These are phyloP conservation scores for Kryptolebias ocellatus DNA, from an alignment of 2,797 vertebrate species.

Conservation along the genomic window DNA sequence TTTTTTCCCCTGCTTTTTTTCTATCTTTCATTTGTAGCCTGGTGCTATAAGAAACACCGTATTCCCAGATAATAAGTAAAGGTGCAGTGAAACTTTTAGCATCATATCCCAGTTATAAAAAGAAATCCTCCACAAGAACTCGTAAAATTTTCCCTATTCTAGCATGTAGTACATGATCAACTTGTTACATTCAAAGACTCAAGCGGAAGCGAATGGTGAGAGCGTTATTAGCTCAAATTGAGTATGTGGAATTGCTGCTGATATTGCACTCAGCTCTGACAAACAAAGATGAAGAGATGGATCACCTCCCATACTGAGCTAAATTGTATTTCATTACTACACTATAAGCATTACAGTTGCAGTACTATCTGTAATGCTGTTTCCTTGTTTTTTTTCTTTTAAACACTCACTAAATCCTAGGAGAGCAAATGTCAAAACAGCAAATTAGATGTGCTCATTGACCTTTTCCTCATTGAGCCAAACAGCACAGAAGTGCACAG, in stretches of 20 bases:
- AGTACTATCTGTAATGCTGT: background rate
- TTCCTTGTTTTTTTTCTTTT: slow-evolving; percentile 3
- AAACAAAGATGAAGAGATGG: slow-evolving; percentile 54
- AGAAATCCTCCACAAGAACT: slow-evolving; percentile 12
- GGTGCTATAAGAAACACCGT: slow-evolving; percentile 3
- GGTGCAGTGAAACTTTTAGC: background rate
- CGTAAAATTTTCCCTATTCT: slow-evolving; percentile 3
- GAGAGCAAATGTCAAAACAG: slow-evolving; percentile 18
- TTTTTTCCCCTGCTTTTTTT: slow-evolving; percentile 29
- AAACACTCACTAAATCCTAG: slow-evolving; percentile 11
- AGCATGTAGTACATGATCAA: slow-evolving; percentile 39
- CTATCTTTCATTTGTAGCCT: slow-evolving; percentile 14
- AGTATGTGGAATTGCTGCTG: slow-evolving; percentile 53
- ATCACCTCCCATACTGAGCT: slow-evolving; percentile 43
- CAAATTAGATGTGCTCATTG: slow-evolving; percentile 33
- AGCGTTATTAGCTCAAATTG: slow-evolving; percentile 63
- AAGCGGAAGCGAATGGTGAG: slow-evolving; percentile 35
- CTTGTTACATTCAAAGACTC: slow-evolving; percentile 28
- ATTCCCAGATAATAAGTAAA: slow-evolving; percentile 6
- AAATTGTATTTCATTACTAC: slow-evolving; percentile 30
- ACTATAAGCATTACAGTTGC: slow-evolving; percentile 18
- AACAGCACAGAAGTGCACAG: slow-evolving; percentile 43
- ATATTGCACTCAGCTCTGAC: slow-evolving; percentile 51
- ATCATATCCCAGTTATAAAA: slow-evolving; percentile 4
- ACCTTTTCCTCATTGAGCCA: slow-evolving; percentile 43